Conservation (phyloP, 2,113 vertebrate species). For the Calonectris borealis region DNA sequence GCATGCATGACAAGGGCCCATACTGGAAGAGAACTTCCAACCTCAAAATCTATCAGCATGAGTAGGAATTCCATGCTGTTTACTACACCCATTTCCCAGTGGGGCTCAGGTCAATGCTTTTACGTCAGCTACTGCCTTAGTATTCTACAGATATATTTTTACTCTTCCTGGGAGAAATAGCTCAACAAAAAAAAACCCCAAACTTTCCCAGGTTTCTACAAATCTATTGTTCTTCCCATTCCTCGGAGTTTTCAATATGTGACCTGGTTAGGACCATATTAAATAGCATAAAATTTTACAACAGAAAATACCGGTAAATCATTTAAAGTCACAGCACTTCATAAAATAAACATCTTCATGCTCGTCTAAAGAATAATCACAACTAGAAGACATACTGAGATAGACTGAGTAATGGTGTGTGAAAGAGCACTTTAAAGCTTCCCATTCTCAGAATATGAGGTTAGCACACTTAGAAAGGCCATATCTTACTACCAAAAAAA, state of each 20-base stretch:
- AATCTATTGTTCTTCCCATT: neutral
- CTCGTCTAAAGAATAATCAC: neutral
- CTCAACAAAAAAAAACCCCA: neutral
- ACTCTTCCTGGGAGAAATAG: neutral
- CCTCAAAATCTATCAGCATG: neutral
- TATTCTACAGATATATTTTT: neutral
- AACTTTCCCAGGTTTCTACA: neutral
- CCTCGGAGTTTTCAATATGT: neutral
- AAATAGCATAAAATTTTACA: neutral
- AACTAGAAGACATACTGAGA: neutral
- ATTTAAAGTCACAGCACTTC: neutral
- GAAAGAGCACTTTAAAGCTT: neutral
- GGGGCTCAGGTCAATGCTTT: neutral
- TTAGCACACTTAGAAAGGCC: neutral
- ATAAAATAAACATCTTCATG: neutral
- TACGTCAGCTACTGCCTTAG: neutral
- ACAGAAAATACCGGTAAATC: neutral
- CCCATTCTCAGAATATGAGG: neutral
- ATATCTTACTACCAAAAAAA: neutral
- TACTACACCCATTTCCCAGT: neutral
- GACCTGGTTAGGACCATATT: neutral
- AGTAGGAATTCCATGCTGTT: neutral
- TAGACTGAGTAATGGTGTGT: neutral
- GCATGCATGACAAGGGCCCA: neutral
- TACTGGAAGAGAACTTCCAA: neutral